Percentiles rank a stretch among this genome's conserved stretches.
These are phyloP conservation scores for Todus mexicanus DNA, from an alignment of 2,797 vertebrate species.

Conservation along the genomic window DNA sequence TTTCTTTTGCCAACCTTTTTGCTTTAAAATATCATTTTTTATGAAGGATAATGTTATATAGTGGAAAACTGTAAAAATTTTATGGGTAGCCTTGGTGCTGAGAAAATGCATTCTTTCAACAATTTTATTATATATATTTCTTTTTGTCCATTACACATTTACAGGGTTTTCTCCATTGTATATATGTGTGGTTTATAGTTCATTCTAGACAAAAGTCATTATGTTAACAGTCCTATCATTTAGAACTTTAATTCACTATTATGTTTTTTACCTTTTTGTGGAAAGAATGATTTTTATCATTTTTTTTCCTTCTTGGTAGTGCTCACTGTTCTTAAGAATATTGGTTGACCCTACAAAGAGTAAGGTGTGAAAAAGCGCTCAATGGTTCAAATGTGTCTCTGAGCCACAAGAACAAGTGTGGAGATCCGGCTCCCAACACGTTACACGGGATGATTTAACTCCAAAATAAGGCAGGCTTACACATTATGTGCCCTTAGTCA, in stretches of 20 bases:
- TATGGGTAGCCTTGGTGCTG: slow-evolving; percentile 64
- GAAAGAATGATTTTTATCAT: not conserved
- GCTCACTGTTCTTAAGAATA: not conserved
- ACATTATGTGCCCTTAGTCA: not conserved
- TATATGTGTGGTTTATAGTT: slow-evolving; percentile 59
- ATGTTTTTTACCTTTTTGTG: slow-evolving; percentile 47
- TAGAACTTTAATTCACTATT: slow-evolving; percentile 68
- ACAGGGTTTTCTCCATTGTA: slow-evolving; percentile 54
- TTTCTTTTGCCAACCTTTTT: slow-evolving; percentile 70
- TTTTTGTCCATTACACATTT: slow-evolving; percentile 69
- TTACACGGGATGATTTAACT: not conserved
- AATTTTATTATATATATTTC: slow-evolving; percentile 64
- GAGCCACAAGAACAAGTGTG: not conserved
- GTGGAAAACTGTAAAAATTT: slow-evolving; percentile 71
- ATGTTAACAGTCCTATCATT: slow-evolving; percentile 68
- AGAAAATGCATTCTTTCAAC: slow-evolving; percentile 70
- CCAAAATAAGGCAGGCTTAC: not conserved
- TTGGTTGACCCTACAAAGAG: not conserved
- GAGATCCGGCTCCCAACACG: not conserved
- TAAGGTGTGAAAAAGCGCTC: not conserved
- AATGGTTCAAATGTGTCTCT: not conserved
- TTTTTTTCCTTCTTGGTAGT: slow-evolving; percentile 6
- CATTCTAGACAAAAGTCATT: slow-evolving; percentile 66
- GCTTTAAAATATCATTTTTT: slow-evolving; percentile 75
- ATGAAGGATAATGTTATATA: slow-evolving; percentile 73